Evolutionary conservation across 2,888 invertebrate genomes (phyloP).

Genomic region (Quadriops clusia): DNA sequence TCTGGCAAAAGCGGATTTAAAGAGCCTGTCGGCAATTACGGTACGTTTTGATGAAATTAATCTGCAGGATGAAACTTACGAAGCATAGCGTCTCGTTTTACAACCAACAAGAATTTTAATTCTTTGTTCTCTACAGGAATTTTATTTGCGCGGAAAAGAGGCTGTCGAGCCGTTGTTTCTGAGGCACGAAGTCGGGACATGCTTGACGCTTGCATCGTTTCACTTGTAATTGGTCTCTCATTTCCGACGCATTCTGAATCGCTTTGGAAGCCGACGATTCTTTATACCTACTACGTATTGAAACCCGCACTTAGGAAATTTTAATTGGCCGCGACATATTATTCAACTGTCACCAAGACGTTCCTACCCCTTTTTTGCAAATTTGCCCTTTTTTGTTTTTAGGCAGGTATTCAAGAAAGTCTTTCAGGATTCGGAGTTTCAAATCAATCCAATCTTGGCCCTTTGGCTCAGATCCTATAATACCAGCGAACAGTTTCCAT

Average conservation of each 20-base stretch:
- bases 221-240: conserved; percentile 37
- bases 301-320: conserved; percentile 37
- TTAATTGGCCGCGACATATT: conserved; percentile 37
- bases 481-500: conserved; percentile 4
- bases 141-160: conserved; percentile 31
- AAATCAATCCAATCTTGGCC: conserved; percentile 4
- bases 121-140: conserved; percentile 31
- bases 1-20: background rate
- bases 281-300: conserved; percentile 30
- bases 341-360: too few species aligned
- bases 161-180: conserved; percentile 30
- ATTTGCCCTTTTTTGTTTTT: conserved; percentile 31
- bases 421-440: conserved; percentile 14
- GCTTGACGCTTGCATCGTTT: conserved; percentile 35
- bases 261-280: conserved; percentile 36
- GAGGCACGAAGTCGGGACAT: conserved; percentile 34
- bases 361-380: too few species aligned
- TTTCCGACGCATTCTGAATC: conserved; percentile 38
- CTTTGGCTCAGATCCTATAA: too few species aligned
- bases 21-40: too few species aligned
- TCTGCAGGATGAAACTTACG: too few species aligned
- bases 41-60: too few species aligned
- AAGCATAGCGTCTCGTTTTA: conserved; percentile 25
- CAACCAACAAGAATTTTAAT: conserved; percentile 35
- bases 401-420: conserved; percentile 16